Conservation (phyloP, 2,888 invertebrate species). For the Macrosiphum euphorbiae region DNA sequence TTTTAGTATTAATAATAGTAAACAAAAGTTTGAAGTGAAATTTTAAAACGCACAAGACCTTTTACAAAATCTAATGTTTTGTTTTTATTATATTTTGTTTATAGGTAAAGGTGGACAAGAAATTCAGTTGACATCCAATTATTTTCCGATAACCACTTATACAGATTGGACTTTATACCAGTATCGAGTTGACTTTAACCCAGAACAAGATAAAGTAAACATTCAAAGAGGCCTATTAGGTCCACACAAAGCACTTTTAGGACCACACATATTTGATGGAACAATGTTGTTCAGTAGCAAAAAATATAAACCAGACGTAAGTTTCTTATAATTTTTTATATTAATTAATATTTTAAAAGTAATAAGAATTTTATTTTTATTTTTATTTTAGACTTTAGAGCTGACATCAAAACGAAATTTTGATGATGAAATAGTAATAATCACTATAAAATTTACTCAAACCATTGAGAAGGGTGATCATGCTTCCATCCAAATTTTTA, state of each 20-base stretch:
- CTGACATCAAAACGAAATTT: conserved; percentile 23
- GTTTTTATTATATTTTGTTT: not conserved
- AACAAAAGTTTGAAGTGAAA: not conserved
- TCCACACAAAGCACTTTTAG: conserved; percentile 74
- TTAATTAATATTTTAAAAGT: not conserved
- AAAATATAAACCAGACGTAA: conserved; percentile 69
- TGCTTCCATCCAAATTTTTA: conserved; percentile 82
- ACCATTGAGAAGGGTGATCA: conserved; percentile 78
- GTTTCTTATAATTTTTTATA: conserved; percentile 69
- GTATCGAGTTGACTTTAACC: conserved; percentile 81
- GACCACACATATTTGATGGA: conserved; percentile 83
- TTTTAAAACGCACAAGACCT: not conserved
- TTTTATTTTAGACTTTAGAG: conserved; percentile 47
- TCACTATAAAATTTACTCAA: conserved; percentile 73
- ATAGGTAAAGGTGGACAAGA: conserved; percentile 74
- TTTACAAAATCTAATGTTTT: not conserved
- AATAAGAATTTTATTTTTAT: not conserved
- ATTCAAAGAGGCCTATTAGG: conserved; percentile 76
- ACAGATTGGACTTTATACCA: conserved; percentile 82
- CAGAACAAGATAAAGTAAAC: conserved; percentile 78
- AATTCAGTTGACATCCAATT: conserved; percentile 77
- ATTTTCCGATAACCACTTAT: conserved; percentile 75
- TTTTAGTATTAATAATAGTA: not conserved
- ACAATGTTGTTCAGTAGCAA: conserved; percentile 78
- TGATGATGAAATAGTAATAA: conserved; percentile 25